Percentiles rank a stretch among this genome's conserved stretches.
phyloP scores from a whole-genome alignment of 2,797 vertebrate species.

The Potorous gilbertii region DNA sequence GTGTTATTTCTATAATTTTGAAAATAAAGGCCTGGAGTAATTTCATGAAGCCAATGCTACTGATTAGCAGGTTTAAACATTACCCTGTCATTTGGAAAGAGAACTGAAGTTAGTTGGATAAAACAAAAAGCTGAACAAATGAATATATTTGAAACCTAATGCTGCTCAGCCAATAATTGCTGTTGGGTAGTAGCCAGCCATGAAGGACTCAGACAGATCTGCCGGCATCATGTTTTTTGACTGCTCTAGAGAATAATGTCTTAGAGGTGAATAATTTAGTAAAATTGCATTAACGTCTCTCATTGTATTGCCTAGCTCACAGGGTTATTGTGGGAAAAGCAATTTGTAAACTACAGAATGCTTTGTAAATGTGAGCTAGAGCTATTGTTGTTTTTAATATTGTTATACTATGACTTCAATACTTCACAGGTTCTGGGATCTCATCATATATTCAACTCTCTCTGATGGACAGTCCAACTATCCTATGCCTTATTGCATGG shows the following conservation, averaged over 20 bases:
- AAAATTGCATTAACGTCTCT: conserved; percentile 2
- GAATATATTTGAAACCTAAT: background rate
- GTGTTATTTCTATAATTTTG: conserved; percentile 3
- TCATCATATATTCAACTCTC: background rate
- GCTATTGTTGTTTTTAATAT: too few species aligned
- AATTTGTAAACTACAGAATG: background rate
- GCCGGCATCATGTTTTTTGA: background rate
- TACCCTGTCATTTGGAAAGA: background rate
- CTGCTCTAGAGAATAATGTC: background rate
- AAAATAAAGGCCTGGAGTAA: background rate
- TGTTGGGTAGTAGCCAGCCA: too few species aligned
- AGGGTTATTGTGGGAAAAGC: background rate
- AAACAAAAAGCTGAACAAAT: conserved; percentile 6
- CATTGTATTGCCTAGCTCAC: background rate
- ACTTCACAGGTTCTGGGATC: background rate
- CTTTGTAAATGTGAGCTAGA: background rate
- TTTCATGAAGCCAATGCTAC: background rate
- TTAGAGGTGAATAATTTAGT: background rate
- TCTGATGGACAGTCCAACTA: background rate
- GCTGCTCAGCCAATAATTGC: background rate
- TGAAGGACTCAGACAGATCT: background rate
- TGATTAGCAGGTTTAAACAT: conserved; percentile 25
- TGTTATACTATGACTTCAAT: background rate
- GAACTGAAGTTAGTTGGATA: background rate
- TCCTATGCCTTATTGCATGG: background rate